These are phyloP conservation scores for Glaucidium brasilianum DNA, from an alignment of 2,113 vertebrate genomes.

Conservation along the genomic window DNA sequence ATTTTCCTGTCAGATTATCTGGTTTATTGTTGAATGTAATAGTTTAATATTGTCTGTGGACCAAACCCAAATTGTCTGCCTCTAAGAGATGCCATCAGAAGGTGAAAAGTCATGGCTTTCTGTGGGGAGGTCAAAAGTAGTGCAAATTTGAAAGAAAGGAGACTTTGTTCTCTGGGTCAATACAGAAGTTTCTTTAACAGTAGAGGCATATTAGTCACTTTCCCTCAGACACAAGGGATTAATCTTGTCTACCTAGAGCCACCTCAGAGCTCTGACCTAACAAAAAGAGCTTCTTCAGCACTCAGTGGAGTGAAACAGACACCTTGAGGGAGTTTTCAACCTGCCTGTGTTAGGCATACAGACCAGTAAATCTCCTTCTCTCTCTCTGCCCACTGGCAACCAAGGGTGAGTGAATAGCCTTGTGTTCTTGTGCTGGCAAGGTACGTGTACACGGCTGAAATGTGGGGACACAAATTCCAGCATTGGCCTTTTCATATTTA, in stretches of 20 bases:
- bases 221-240: background rate
- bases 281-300: background rate
- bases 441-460: background rate
- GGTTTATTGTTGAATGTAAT: background rate
- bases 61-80: background rate
- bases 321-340: background rate
- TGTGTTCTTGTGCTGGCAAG: background rate
- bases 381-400: background rate
- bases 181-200: background rate
- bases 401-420: background rate
- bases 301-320: background rate
- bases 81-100: background rate
- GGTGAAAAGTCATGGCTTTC: background rate
- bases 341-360: background rate
- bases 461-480: background rate
- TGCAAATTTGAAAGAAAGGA: background rate
- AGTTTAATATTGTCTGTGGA: background rate
- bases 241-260: background rate
- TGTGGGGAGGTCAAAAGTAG: background rate
- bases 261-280: background rate
- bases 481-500: background rate
- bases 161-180: background rate
- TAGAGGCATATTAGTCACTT: background rate
- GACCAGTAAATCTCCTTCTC: background rate
- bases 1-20: conserved; percentile 26